A percentile compares a stretch with the other conserved stretches of the same genome.
Conservation (phyloP, 2,113 vertebrate species). For the Ciconia boyciana region DNA sequence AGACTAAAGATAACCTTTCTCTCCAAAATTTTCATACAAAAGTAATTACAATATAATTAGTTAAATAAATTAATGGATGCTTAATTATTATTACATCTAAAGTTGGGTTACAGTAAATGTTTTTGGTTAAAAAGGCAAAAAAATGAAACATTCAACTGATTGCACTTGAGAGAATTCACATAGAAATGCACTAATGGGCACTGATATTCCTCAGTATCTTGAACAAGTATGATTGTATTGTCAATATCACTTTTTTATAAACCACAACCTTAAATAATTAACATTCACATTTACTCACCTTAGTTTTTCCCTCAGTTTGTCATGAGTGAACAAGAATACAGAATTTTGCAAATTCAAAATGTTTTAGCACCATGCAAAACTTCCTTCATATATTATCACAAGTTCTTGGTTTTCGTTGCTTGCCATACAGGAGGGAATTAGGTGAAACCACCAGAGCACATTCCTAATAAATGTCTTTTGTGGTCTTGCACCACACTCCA, state of each 20-base stretch:
- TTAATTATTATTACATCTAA: background rate
- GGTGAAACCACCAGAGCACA: background rate
- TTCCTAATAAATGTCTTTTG: background rate
- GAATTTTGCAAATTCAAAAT: background rate
- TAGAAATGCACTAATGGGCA: fast-evolving
- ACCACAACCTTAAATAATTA: background rate
- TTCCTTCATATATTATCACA: background rate
- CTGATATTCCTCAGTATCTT: background rate
- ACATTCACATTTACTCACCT: background rate
- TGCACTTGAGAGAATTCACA: background rate
- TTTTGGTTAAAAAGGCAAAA: background rate
- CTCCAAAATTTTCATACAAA: background rate
- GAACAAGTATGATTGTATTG: background rate
- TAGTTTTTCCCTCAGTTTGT: background rate
- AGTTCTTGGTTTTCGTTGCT: background rate
- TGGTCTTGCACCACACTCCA: background rate
- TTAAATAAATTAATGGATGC: background rate
- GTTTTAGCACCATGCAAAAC: background rate
- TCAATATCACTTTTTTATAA: background rate
- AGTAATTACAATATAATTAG: background rate
- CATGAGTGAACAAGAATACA: background rate
- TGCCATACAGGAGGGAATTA: background rate
- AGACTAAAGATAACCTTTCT: background rate
- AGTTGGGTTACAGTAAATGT: background rate
- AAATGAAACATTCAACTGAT: background rate